These are phyloP conservation scores for Pristionchus fissidentatus DNA, from an alignment of 2,888 invertebrate species.

Conservation along the genomic window DNA sequence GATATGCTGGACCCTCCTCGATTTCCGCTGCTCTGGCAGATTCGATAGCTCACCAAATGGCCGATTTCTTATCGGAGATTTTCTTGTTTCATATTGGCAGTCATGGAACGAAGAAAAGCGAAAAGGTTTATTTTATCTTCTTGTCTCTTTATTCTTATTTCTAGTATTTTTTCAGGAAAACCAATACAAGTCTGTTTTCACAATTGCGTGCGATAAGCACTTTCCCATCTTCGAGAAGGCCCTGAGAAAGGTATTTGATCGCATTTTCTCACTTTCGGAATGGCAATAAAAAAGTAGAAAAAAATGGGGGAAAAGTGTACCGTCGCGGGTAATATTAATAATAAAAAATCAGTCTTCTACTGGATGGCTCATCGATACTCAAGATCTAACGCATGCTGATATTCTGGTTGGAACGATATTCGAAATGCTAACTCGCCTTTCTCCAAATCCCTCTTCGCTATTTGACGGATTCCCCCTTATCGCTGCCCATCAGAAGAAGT, in stretches of 20 bases:
- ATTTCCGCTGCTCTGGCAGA: not conserved
- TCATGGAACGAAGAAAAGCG: conserved; percentile 10
- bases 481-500: no score
- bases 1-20: not conserved
- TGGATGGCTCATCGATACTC: not conserved
- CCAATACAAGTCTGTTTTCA: not conserved
- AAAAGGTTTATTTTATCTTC: not conserved
- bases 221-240: conserved; percentile 13
- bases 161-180: not conserved
- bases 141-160: not conserved
- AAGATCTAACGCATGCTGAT: conserved; percentile 12
- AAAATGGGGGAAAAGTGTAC: no score
- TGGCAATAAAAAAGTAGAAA: no score
- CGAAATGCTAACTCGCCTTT: not conserved
- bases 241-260: conserved; percentile 8
- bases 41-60: conserved; percentile 26
- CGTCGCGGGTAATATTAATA: no score
- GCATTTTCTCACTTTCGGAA: not conserved
- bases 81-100: no score
- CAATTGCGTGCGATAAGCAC: not conserved
- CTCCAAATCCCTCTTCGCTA: not conserved
- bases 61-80: not conserved
- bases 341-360: not conserved
- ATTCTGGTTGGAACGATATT: conserved; percentile 5
- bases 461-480: not conserved